Evolutionary conservation across 2,113 vertebrate species (phyloP).

Genomic region (Silurus meridionalis): DNA sequence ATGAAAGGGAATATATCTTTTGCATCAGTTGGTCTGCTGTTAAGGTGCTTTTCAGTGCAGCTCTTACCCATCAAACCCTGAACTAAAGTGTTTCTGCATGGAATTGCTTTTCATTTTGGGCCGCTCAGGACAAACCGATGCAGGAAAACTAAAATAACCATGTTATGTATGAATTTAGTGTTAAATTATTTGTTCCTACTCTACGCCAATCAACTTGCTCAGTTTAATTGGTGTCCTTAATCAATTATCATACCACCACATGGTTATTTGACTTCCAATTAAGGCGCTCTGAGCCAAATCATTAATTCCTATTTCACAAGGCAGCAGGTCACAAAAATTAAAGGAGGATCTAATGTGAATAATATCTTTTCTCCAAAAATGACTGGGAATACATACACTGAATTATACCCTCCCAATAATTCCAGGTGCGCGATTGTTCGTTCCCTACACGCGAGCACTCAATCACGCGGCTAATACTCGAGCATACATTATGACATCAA

Average conservation of each 20-base stretch:
- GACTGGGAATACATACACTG: background rate
- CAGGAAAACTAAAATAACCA: background rate
- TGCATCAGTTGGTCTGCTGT: background rate
- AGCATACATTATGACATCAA: constrained; percentile 34
- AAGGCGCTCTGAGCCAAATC: constrained; percentile 63
- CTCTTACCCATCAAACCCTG: background rate
- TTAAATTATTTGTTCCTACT: background rate
- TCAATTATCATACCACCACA: constrained; percentile 68
- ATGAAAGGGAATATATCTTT: background rate
- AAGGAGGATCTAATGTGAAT: constrained; percentile 54
- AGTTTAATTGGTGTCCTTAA: constrained; percentile 72
- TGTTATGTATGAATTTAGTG: background rate
- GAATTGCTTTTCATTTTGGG: background rate
- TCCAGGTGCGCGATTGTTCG: background rate
- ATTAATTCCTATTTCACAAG: constrained; percentile 69
- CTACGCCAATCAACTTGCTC: constrained; percentile 64
- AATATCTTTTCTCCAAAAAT: background rate
- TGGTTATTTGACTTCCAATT: constrained; percentile 71
- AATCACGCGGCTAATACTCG: constrained; percentile 19
- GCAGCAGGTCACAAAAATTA: constrained; percentile 65
- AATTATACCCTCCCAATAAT: background rate
- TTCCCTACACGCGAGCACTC: background rate
- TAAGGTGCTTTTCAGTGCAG: background rate
- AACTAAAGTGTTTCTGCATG: background rate
- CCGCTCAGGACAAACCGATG: background rate